Conservation (phyloP, 2,888 invertebrate species). For the Antheraea assamensis region DNA sequence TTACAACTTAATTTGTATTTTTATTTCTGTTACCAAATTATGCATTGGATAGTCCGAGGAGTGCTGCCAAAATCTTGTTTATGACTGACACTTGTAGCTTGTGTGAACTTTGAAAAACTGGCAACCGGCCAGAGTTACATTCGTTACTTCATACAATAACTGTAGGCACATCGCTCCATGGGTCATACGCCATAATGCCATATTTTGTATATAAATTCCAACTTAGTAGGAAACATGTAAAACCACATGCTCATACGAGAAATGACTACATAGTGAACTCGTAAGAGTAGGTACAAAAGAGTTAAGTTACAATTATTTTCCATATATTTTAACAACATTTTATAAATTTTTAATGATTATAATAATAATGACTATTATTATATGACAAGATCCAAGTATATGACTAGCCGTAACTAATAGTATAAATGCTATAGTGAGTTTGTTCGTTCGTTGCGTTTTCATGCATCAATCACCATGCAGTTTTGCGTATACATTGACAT, state of each 20-base stretch:
- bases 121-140: slow-evolving; percentile 58
- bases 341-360: background rate
- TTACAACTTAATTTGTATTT: slow-evolving; percentile 49
- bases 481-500: too few relatives aligned
- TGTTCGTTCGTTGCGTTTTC: too few relatives aligned
- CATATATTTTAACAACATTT: background rate
- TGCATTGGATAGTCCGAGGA: slow-evolving; percentile 59
- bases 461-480: too few relatives aligned
- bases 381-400: too few relatives aligned
- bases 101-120: slow-evolving; percentile 56
- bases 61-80: slow-evolving; percentile 52
- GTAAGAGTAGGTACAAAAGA: background rate
- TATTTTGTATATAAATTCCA: slow-evolving; percentile 40
- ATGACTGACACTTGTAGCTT: slow-evolving; percentile 71
- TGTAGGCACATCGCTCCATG: slow-evolving; percentile 23
- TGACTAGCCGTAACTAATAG: too few relatives aligned
- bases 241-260: background rate
- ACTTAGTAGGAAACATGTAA: slow-evolving; percentile 33
- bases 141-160: slow-evolving; percentile 23
- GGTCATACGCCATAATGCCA: slow-evolving; percentile 33
- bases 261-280: background rate
- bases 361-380: too few relatives aligned
- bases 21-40: slow-evolving; percentile 65
- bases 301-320: background rate
- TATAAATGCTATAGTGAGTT: too few relatives aligned